These are phyloP conservation scores for Neotoxoptera formosana DNA, from an alignment of 1,140 invertebrate genomes.

Conservation along the genomic window DNA sequence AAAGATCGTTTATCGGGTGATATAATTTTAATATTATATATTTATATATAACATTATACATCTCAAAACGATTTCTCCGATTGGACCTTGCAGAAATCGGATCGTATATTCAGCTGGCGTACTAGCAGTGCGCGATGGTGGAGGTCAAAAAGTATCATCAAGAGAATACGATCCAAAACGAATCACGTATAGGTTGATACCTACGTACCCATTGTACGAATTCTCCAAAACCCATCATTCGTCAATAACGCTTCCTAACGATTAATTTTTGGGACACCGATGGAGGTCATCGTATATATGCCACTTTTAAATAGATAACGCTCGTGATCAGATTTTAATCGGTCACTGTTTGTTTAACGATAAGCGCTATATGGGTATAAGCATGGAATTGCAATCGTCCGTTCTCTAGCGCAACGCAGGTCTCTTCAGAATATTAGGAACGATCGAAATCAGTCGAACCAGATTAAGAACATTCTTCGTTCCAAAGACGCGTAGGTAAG, in stretches of 20 bases:
- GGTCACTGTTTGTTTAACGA: slow-evolving; percentile 11
- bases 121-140: background rate
- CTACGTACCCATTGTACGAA: background rate
- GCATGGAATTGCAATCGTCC: background rate
- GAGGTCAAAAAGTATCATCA: background rate
- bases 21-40: background rate
- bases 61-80: background rate
- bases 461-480: slow-evolving; percentile 4
- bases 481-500: background rate
- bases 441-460: background rate
- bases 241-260: background rate
- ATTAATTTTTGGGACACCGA: background rate
- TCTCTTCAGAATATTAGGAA: background rate
- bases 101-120: background rate
- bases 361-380: background rate
- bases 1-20: background rate
- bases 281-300: slow-evolving; percentile 21
- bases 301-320: background rate
- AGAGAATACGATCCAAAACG: background rate
- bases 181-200: background rate
- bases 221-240: background rate
- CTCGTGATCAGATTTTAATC: slow-evolving; percentile 26
- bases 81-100: background rate
- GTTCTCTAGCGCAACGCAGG: background rate
- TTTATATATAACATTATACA: background rate